Conservation (phyloP, 2,797 vertebrate genomes). For the Columba guinea region DNA sequence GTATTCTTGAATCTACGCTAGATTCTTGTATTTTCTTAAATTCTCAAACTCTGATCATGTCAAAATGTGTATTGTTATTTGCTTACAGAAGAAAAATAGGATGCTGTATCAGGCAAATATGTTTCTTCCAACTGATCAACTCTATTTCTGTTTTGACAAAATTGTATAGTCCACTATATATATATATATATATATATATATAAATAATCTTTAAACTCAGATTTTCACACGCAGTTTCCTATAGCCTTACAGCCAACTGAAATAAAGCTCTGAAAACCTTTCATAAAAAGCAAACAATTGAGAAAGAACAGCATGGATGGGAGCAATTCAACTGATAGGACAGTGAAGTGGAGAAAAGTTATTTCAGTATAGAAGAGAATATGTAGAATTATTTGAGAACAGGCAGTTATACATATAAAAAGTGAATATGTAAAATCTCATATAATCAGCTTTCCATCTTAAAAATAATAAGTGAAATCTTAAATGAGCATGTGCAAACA, state of each 20-base stretch:
- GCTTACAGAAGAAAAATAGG: background rate
- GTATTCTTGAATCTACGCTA: background rate
- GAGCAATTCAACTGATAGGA: rapidly evolving
- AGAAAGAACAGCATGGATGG: background rate
- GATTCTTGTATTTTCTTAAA: background rate
- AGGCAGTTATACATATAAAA: background rate
- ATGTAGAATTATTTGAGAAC: background rate
- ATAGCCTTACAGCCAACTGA: background rate
- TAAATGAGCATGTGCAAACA: background rate
- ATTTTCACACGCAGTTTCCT: background rate
- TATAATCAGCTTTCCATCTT: background rate
- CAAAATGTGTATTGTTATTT: background rate
- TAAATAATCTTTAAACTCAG: background rate
- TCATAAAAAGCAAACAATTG: background rate
- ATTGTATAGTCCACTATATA: too few relatives aligned
- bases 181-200: too few relatives aligned
- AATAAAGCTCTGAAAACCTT: background rate
- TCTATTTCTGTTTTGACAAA: background rate
- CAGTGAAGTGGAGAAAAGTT: background rate
- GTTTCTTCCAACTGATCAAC: background rate
- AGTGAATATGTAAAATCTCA: background rate
- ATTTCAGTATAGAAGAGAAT: background rate
- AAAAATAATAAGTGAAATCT: background rate
- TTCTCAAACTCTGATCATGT: background rate
- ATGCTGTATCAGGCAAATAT: background rate